Percentiles rank a stretch among this genome's conserved stretches.
These are phyloP conservation scores for Graptemys geographica DNA, from an alignment of 2,797 vertebrate genomes.

Conservation along the genomic window DNA sequence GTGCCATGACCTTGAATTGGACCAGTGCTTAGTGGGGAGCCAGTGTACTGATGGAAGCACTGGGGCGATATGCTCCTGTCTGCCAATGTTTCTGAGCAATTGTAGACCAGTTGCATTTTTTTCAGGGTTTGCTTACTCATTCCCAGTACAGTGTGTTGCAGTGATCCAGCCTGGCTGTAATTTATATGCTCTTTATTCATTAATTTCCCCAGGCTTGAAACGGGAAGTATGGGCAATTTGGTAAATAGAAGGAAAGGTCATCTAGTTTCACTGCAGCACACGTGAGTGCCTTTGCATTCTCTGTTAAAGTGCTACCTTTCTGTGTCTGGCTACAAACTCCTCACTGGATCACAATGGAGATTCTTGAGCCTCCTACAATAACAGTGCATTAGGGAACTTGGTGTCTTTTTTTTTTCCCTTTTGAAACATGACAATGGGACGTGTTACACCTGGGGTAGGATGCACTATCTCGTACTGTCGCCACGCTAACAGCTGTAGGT, in stretches of 20 bases:
- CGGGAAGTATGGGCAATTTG: neutral
- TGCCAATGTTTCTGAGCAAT: neutral
- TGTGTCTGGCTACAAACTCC: neutral
- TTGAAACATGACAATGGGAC: neutral
- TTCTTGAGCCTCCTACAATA: neutral
- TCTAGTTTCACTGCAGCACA: neutral
- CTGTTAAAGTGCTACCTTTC: neutral
- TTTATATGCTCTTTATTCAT: neutral
- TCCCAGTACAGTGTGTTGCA: neutral
- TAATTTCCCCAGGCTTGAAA: neutral
- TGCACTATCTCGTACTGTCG: neutral
- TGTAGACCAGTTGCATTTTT: neutral
- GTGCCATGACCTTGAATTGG: neutral
- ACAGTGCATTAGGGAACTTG: neutral
- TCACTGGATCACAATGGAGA: neutral
- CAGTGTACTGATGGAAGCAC: neutral
- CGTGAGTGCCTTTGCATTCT: neutral
- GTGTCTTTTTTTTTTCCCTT: neutral
- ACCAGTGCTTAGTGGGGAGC: neutral
- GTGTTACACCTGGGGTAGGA: neutral
- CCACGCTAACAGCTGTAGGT: neutral
- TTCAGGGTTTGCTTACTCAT: neutral
- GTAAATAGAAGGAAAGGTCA: neutral
- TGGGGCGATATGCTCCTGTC: neutral
- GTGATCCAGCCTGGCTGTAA: neutral